Conservation (phyloP, 2,888 invertebrate genomes). For the Hydraecia micacea region DNA sequence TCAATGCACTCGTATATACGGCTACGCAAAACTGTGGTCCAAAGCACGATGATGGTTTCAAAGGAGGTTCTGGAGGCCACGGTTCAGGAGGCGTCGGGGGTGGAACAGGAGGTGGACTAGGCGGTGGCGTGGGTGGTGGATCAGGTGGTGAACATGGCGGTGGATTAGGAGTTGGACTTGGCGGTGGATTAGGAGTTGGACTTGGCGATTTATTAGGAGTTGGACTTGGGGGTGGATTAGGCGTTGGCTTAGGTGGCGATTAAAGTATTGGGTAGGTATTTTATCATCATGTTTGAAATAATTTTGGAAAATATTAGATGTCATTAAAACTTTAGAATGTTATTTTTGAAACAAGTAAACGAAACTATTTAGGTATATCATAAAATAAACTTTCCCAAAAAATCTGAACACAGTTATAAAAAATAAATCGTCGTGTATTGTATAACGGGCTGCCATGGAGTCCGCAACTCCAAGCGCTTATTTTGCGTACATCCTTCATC, state of each 20-base stretch:
- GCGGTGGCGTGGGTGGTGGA: background rate
- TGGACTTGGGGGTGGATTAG: accelerated
- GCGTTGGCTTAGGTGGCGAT: constrained; percentile 31
- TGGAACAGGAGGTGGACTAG: background rate
- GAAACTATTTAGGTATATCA: background rate
- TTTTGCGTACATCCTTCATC: background rate
- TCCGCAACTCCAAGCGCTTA: background rate
- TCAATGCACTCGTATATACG: constrained; percentile 80
- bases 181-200: background rate
- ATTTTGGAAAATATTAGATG: background rate
- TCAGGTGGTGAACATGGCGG: no score
- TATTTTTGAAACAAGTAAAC: background rate
- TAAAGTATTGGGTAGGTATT: background rate
- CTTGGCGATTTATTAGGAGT: accelerated
- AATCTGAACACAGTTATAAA: background rate
- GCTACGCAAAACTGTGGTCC: constrained; percentile 71
- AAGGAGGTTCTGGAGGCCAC: constrained; percentile 19
- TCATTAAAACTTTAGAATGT: background rate
- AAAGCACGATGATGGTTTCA: background rate
- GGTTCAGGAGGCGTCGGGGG: constrained; percentile 20
- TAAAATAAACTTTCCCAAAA: background rate
- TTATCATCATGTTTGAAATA: background rate
- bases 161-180: background rate
- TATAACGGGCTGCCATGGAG: no score
- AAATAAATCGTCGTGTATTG: background rate